Evolutionary conservation across 2,888 invertebrate genomes (phyloP).

Genomic region (Stenodema calcarata): DNA sequence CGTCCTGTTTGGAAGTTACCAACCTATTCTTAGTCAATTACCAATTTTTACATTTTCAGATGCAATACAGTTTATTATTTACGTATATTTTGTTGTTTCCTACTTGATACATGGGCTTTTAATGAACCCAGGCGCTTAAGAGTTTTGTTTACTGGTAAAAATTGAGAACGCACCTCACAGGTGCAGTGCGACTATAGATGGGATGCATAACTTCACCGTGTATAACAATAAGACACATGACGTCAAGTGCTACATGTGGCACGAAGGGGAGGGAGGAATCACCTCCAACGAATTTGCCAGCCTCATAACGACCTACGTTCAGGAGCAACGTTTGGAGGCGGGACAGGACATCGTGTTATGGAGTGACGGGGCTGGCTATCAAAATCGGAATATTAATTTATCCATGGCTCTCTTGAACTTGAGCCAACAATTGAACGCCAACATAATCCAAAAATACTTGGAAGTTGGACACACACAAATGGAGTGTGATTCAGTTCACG

Average conservation of each 20-base stretch:
- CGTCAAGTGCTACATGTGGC: no score
- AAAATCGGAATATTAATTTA: constrained; percentile 18
- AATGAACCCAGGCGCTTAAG: neutral
- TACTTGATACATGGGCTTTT: neutral
- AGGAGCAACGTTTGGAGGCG: neutral
- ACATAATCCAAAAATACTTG: constrained; percentile 29
- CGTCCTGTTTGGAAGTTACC: neutral
- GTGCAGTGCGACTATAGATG: neutral
- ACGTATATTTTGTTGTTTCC: neutral
- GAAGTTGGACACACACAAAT: neutral
- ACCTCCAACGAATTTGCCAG: constrained; percentile 43
- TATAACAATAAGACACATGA: no score
- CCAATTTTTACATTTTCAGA: neutral
- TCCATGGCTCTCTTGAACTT: constrained; percentile 24
- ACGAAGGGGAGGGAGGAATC: constrained; percentile 55
- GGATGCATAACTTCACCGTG: no score
- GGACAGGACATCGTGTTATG: neutral
- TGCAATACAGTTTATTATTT: neutral
- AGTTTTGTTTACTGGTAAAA: neutral
- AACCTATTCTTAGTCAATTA: neutral
- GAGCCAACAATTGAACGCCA: neutral
- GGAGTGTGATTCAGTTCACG: constrained; percentile 26
- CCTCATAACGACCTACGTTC: constrained; percentile 38
- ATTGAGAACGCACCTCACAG: constrained; percentile 3
- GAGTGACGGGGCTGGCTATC: constrained; percentile 28